Evolutionary conservation across 2,888 invertebrate genomes (phyloP).

Genomic region (Nomada goodeniana): DNA sequence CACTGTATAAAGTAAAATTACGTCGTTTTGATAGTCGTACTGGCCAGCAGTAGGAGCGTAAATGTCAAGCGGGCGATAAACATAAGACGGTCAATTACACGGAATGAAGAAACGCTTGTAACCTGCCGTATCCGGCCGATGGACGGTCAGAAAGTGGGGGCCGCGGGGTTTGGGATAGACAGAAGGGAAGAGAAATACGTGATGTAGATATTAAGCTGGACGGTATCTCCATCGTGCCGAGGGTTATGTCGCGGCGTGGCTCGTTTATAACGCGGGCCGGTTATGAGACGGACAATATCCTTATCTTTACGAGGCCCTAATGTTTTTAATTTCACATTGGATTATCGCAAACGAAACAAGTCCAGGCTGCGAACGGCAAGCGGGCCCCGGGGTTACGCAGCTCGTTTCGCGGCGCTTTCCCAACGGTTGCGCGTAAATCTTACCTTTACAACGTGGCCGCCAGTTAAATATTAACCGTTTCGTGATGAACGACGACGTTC

Average conservation of each 20-base stretch:
- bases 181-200: slow-evolving; percentile 62
- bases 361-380: slow-evolving; percentile 35
- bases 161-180: slow-evolving; percentile 23
- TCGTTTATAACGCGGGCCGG: slow-evolving; percentile 60
- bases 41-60: neutral
- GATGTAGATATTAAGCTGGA: slow-evolving; percentile 66
- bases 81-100: slow-evolving; percentile 61
- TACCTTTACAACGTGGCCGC: slow-evolving; percentile 41
- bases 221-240: slow-evolving; percentile 34
- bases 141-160: slow-evolving; percentile 5
- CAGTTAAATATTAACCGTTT: slow-evolving; percentile 71
- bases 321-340: slow-evolving; percentile 79
- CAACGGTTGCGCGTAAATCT: slow-evolving; percentile 66
- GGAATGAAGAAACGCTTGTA: slow-evolving; percentile 51
- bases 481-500: slow-evolving; percentile 52
- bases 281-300: slow-evolving; percentile 71
- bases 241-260: slow-evolving; percentile 53
- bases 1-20: neutral
- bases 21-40: neutral
- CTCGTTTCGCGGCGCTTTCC: slow-evolving; percentile 67
- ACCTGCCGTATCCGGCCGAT: slow-evolving; percentile 6
- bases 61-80: slow-evolving; percentile 50
- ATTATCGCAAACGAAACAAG: slow-evolving; percentile 76
- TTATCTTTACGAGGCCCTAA: slow-evolving; percentile 79
- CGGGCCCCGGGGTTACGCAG: neutral